phyloP scores from a whole-genome alignment of 2,888 invertebrate genomes.

The Tinea semifulvella region DNA sequence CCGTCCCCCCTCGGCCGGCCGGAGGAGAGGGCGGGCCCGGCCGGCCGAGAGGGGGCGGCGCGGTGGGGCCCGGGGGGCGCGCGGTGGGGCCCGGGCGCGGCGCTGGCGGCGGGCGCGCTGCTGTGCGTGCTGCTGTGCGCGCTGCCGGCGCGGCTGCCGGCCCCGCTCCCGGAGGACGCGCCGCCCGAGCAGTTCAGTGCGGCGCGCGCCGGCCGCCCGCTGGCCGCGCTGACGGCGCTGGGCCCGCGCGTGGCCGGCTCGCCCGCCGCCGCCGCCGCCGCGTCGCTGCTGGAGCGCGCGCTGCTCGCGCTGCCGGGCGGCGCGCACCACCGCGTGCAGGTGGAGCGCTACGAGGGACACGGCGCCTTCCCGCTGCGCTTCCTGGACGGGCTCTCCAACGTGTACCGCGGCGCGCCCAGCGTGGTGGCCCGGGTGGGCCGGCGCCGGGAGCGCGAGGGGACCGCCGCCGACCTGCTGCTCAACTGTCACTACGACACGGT shows the following conservation, averaged over 20 bases:
- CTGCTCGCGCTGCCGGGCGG: conserved; percentile 54
- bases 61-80: background rate
- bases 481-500: conserved; percentile 95
- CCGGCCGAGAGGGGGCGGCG: background rate
- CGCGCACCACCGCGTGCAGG: conserved; percentile 61
- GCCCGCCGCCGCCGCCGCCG: background rate
- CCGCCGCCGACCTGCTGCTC: conserved; percentile 74
- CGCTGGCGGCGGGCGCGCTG: background rate
- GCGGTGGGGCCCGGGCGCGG: background rate
- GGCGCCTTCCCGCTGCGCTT: conserved; percentile 82
- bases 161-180: conserved; percentile 50
- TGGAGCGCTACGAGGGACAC: conserved; percentile 74
- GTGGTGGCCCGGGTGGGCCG: conserved; percentile 69
- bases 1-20: background rate
- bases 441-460: conserved; percentile 41
- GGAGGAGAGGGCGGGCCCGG: background rate
- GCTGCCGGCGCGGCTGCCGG: conserved; percentile 25
- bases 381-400: conserved; percentile 82
- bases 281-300: conserved; percentile 54
- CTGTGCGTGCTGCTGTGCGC: background rate
- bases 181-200: conserved; percentile 57
- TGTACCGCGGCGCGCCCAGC: conserved; percentile 84
- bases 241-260: conserved; percentile 58
- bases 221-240: conserved; percentile 69
- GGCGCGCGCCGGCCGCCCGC: conserved; percentile 71